Percentiles rank a stretch among this genome's conserved stretches.
Conservation (phyloP, 2,113 vertebrate genomes). For the Grantiella picta region DNA sequence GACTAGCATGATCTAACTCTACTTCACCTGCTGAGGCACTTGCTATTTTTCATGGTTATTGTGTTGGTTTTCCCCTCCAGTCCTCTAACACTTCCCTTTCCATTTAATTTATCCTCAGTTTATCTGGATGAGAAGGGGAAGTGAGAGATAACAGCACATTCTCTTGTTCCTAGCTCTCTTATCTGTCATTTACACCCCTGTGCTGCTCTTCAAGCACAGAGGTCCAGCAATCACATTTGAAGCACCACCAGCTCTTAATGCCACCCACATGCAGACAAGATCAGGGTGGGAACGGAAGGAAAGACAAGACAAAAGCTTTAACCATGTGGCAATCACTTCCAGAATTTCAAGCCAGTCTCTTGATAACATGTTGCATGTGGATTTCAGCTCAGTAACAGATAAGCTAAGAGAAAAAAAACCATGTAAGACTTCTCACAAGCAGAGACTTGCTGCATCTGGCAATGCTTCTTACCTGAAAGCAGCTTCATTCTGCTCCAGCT, state of each 20-base stretch:
- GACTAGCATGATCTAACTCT: background rate
- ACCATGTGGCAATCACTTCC: background rate
- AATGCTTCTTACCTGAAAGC: slow-evolving; percentile 87
- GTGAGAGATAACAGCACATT: background rate
- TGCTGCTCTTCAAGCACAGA: background rate
- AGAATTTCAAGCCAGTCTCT: background rate
- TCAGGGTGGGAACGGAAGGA: background rate
- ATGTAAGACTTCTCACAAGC: background rate
- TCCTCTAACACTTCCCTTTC: background rate
- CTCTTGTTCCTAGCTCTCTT: background rate
- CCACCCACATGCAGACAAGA: background rate
- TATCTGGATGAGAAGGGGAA: background rate
- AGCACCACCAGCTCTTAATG: background rate
- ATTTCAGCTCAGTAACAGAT: background rate
- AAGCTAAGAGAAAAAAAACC: background rate
- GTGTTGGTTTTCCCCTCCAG: background rate
- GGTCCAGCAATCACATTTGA: background rate
- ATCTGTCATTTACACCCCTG: background rate
- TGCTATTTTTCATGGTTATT: background rate
- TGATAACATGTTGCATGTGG: background rate
- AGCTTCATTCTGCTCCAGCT: slow-evolving; percentile 97
- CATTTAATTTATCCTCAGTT: background rate
- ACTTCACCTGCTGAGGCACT: background rate
- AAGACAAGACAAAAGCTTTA: background rate
- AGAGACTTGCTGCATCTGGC: background rate